These are phyloP conservation scores for Ellobium chinense DNA, from an alignment of 2,888 invertebrate genomes.

Conservation along the genomic window DNA sequence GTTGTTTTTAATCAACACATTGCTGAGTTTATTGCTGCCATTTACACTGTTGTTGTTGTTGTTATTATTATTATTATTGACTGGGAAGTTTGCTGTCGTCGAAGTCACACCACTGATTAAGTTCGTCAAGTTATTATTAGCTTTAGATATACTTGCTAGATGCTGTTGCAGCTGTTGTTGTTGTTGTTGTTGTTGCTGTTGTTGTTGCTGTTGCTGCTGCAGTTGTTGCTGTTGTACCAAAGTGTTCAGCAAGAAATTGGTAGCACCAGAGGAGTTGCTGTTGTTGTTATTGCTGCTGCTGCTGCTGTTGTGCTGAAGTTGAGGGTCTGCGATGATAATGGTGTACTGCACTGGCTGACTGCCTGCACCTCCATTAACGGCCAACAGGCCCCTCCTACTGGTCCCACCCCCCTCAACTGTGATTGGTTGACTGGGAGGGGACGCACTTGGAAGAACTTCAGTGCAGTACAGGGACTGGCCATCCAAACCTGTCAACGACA, in stretches of 20 bases:
- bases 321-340: slow-evolving; percentile 37
- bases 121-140: background rate
- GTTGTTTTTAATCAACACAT: background rate
- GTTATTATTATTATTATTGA: slow-evolving; percentile 24
- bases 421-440: slow-evolving; percentile 34
- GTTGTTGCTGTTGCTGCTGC: slow-evolving; percentile 17
- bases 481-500: slow-evolving; percentile 46
- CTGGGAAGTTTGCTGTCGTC: background rate
- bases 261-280: slow-evolving; percentile 3
- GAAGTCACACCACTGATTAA: background rate
- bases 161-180: slow-evolving; percentile 42
- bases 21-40: slow-evolving; percentile 42
- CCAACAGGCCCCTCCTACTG: slow-evolving; percentile 45
- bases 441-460: slow-evolving; percentile 44
- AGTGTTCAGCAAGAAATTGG: slow-evolving; percentile 25
- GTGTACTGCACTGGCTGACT: slow-evolving; percentile 40
- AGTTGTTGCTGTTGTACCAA: slow-evolving; percentile 36
- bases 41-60: slow-evolving; percentile 36
- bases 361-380: slow-evolving; percentile 34
- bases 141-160: background rate
- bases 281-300: slow-evolving; percentile 1
- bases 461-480: slow-evolving; percentile 48
- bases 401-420: slow-evolving; percentile 30
- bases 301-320: slow-evolving; percentile 27
- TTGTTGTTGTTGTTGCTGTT: slow-evolving; percentile 42